These are phyloP conservation scores for Setophaga coronata DNA, from an alignment of 2,113 vertebrate species.

Conservation along the genomic window DNA sequence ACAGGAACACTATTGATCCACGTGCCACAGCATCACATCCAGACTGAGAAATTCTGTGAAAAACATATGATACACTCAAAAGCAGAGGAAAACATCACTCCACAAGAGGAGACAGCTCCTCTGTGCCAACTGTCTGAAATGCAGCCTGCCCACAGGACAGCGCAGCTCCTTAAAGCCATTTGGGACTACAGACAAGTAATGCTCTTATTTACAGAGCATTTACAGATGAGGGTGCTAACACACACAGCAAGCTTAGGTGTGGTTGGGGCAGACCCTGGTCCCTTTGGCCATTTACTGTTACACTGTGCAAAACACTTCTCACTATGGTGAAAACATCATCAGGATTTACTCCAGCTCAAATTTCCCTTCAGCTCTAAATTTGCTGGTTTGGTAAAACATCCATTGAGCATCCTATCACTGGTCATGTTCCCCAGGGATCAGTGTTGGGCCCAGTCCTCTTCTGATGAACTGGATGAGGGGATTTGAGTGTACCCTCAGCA, in stretches of 20 bases:
- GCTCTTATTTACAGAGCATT: background rate
- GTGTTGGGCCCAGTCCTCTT: background rate
- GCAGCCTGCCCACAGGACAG: background rate
- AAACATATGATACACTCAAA: slow-evolving; percentile 35
- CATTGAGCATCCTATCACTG: background rate
- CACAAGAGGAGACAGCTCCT: background rate
- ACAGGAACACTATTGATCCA: slow-evolving; percentile 49
- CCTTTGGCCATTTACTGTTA: background rate
- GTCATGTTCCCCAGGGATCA: background rate
- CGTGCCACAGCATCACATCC: background rate
- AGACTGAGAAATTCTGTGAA: slow-evolving; percentile 15
- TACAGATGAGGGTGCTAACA: background rate
- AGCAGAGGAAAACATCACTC: slow-evolving; percentile 42
- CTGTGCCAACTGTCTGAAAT: slow-evolving; percentile 7
- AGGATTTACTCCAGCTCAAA: background rate
- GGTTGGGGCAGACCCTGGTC: background rate
- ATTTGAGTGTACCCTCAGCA: background rate
- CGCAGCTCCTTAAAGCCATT: background rate
- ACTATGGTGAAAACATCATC: background rate
- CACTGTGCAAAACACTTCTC: background rate
- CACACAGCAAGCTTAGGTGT: background rate
- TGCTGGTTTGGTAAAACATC: background rate
- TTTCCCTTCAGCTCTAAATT: background rate
- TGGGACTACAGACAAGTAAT: background rate
- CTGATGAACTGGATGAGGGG: background rate